Percentiles rank a stretch among this genome's conserved stretches.
Conservation (phyloP, 35 echinoderm and acorn worm genomes). For the Heliocidaris tuberculata region DNA sequence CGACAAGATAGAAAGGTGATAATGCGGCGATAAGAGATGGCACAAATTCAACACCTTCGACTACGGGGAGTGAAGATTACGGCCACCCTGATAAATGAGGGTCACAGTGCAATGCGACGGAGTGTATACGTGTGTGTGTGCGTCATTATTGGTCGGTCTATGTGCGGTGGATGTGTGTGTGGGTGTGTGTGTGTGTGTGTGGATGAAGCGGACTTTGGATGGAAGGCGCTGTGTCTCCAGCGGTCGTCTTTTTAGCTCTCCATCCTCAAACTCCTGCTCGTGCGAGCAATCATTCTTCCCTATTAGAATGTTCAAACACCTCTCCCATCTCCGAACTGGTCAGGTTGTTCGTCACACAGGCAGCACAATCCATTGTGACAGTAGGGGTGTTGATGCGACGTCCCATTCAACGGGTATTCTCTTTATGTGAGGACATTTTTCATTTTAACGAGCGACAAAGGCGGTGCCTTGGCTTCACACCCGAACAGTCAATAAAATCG, state of each 20-base stretch:
- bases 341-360: slow-evolving; percentile 20
- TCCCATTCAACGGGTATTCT: background rate
- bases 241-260: slow-evolving; percentile 35
- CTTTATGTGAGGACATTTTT: background rate
- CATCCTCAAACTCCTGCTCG: background rate
- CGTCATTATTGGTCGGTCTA: background rate
- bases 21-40: slow-evolving; percentile 51
- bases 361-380: slow-evolving; percentile 22
- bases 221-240: slow-evolving; percentile 9
- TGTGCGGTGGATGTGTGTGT: background rate
- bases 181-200: background rate
- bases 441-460: slow-evolving; percentile 29
- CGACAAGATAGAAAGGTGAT: slow-evolving; percentile 45
- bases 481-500: slow-evolving; percentile 34
- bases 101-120: slow-evolving; percentile 37
- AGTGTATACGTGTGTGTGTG: slow-evolving; percentile 36
- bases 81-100: slow-evolving; percentile 53
- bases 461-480: slow-evolving; percentile 46
- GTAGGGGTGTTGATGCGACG: background rate
- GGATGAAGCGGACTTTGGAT: slow-evolving; percentile 17
- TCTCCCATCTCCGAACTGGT: slow-evolving; percentile 26
- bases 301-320: slow-evolving; percentile 52
- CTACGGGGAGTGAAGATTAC: slow-evolving; percentile 29
- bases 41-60: slow-evolving; percentile 54
- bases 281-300: slow-evolving; percentile 48